Base-by-base conservation (phyloP, 2,888 invertebrate genomes). In the Azorinus chamasolen region DNA sequence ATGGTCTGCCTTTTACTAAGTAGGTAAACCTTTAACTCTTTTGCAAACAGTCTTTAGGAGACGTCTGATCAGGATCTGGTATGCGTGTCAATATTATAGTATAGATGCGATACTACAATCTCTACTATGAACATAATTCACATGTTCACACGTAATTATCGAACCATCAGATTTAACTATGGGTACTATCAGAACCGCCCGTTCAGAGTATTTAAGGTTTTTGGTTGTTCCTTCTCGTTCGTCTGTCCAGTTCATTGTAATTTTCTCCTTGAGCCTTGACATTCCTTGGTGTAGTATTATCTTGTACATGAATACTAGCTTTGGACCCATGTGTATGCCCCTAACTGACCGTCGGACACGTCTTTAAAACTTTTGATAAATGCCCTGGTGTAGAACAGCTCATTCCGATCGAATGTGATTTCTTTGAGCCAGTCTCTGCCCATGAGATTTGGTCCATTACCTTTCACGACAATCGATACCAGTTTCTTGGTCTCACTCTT, bases 351-450 rank as follows among this genome's bases (percentile, higher is more conserved):
- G 2, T 43, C 41, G 16, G 41, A 41, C 12, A 18, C 22, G 6
- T 39, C 16, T 39, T 39, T 20, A 41, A 41, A n/a, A 5, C 16
- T 20, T 57, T 37, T 16, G 4, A 37, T 20, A 18, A 22, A 61
- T 22, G 25, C 12, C 14, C 18, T 22, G 6, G 55, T 37, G 2
- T 55, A 3, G 8, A 61, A 61, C 27, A 61, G 12, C 48, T 61
- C 27, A 61, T 61, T 43, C 61, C 50, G 48, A 27, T 16, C 16
- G 46, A 18, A 61, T 41, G 12, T 48, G 14, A 2, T 66, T n/a
- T n/a, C n/a, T n/a, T n/a, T 54, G 25, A 68, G 25, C 62, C 57
- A 74, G 25, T 55, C 43, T 39, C 66, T 59, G 24, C 66, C 66
- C 8, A 74, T n/a, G 43, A 62, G 20, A 6, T 68, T 45, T 39